Evolutionary conservation across 2,797 vertebrate species (phyloP), one percentile per base, ranked within the genome.

Genomic region (Pangasius djambal): DNA sequence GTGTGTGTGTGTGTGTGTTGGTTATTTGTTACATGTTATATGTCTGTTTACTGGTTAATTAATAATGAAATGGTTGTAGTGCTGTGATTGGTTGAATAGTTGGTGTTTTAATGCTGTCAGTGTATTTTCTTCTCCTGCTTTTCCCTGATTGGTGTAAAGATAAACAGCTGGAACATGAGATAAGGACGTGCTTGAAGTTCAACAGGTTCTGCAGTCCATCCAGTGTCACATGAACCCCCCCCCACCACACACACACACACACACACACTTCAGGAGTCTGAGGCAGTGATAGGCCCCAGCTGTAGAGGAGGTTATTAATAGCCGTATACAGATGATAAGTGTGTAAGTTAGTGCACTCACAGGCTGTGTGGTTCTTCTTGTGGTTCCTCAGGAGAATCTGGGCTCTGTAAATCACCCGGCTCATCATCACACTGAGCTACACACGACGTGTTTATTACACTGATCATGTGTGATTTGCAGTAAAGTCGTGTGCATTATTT

Each of bases 201-300:
- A 57, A 37, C n/a, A 52, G 37, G 85, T 89, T 86, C 90, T 92
- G 91, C 85, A 72, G 52, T 86, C 74, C 83, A 86, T 92, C 90
- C 52, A 34, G 37, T 0, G 28, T 61, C 83, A 79, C 88, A 22
- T 86, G 37, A 37, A 37, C 37, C 37, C 37, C 37, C 37, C 40
- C 34, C 82, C 77, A 22, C 10, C 63, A 44, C 84, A 63, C 57
- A 83, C 40, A 65, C 85, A 86, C 83, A 75, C 83, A 28, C 13
- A 59, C 18, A 22, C n/a, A 18, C 57, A 34, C 74, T 40, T 31
- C 34, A 61, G 40, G 55, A 88, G 87, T 61, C 8, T 74, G 67
- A 61, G 82, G 20, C 34, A 40, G 5, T 82, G 57, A 84, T 7
- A 4, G n/a, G 57, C n/a, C 4, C 87, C 70, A 84, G 87, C 44